These are phyloP conservation scores for Oligia fasciuncula DNA, from an alignment of 2,888 invertebrate genomes.

Conservation along the genomic window DNA sequence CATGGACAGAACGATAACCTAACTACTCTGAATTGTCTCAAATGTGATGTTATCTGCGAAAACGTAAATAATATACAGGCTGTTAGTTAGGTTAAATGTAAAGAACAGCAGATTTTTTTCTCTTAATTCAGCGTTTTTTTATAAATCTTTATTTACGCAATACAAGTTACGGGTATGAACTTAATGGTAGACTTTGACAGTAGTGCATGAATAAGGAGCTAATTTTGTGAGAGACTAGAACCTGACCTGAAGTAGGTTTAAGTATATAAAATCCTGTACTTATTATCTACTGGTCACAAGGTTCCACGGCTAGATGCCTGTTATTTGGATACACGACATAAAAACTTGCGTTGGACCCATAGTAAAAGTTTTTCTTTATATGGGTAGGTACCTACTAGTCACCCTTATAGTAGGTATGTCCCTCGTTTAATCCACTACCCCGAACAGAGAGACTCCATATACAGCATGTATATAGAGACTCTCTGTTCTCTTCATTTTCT, in stretches of 20 bases:
- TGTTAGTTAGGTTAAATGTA: background rate
- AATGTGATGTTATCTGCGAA: slow-evolving; percentile 9
- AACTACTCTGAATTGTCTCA: slow-evolving; percentile 2
- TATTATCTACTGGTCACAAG: too few species aligned
- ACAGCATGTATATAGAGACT: background rate
- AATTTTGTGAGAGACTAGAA: too few species aligned
- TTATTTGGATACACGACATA: too few species aligned
- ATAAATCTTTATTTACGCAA: background rate
- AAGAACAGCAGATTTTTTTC: background rate
- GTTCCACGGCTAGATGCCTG: too few species aligned
- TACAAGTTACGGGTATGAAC: background rate
- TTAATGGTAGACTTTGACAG: background rate
- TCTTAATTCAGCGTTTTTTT: background rate
- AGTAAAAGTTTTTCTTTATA: background rate
- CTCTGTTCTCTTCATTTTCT: background rate
- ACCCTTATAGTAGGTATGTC: background rate
- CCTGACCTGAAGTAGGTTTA: too few species aligned
- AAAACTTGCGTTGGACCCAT: too few species aligned
- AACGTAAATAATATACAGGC: background rate
- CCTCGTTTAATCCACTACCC: background rate
- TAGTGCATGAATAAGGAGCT: background rate
- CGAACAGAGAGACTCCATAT: background rate
- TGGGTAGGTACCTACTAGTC: background rate
- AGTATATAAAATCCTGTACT: too few species aligned
- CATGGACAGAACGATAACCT: slow-evolving; percentile 28